Base-by-base conservation (phyloP, 2,888 invertebrate species). In the Sicus ferrugineus region DNA sequence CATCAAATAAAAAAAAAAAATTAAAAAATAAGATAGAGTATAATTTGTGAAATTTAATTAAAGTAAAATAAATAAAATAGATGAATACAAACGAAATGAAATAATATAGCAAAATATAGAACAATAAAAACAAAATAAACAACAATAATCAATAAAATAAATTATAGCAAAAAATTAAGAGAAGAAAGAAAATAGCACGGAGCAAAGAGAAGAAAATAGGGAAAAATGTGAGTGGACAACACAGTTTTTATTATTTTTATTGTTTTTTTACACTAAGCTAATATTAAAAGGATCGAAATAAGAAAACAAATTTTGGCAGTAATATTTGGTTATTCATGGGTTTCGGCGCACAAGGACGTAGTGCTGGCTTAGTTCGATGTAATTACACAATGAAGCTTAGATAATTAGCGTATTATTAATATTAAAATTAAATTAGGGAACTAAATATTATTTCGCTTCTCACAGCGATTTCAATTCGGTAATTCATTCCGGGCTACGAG, bases 381-480 rank as follows among this genome's bases (percentile, higher is more conserved):
- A 69, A 70, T 50, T 64, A 65, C 56, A 26, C n/a, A n/a, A n/a
- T 69, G 31, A 38, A 30, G 54, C 72, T 71, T 73, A 68, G 38
- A 62, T 69, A 48, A 19, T 56, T 38, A 63, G 19, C 19, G 30
- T 26, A 11, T 7, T 38, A 34, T 42, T 61, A 48, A 62, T 4
- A 48, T 34, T 30, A 56, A 48, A 62, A 42, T 54, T 66, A 54
- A 67, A 23, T 54, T 66, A 61, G 19, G 16, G 38, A 46, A 59
- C 65, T 46, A 34, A 59, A 58, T 23, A 64, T 58, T 11, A 14
- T 54, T 16, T 54, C 14, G 28, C 28, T 23, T 54, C 14, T 26
- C 23, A 3, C 3, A 42, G 16, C 26, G 11, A 54, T 28, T 54
- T 54, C 54, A 26, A 14, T 28, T 14, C 2, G 26, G 14, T 16